Evolutionary conservation across 2,797 vertebrate genomes (phyloP), one percentile per base, ranked within the genome.

Genomic region (Mallotus villosus): DNA sequence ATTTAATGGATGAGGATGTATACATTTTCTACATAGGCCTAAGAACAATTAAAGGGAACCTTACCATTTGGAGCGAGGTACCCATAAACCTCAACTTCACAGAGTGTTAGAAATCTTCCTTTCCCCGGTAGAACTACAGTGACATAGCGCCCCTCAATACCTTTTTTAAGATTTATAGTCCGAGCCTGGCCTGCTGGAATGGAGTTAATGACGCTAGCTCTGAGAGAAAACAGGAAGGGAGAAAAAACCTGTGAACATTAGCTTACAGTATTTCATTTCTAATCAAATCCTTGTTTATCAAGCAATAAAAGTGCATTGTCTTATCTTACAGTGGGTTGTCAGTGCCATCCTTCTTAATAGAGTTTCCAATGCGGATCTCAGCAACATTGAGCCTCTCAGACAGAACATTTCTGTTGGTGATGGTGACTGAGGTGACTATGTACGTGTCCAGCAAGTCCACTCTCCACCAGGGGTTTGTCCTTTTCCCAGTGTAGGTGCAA

Each of bases 381-480:
- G 81, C 74, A 1, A 82, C 74, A 0, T 81, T 70, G 7, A 90
- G 11, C 0, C 58, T 0, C 1, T 1, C 0, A 63, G 70, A 72
- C 62, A 27, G 60, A 66, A 89, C 84, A 49, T 59, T 34, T 80
- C 79, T 84, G 78, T 88, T 91, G 41, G 73, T 81, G 71, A 92
- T 53, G 53, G 0, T 41, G 17, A 92, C 22, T 0, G 81, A 82
- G 61, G 74, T 80, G 22, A 92, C 62, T 6, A 80, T 62, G 78
- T 90, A 82, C 0, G 8, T 17, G 0, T 81, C 41, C 9, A 46
- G 11, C 41, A 46, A 8, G 12, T 46, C 41, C 41, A 46, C 41
- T 46, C 41, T 46, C 67, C 60, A 73, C 55, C 86, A 87, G 68
- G 83, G 64, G 46, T 63, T 0, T 3, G 0, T 0, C 27, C 4